Conservation (phyloP, 2,113 vertebrate species). For the Hippoglossus stenolepis region DNA sequence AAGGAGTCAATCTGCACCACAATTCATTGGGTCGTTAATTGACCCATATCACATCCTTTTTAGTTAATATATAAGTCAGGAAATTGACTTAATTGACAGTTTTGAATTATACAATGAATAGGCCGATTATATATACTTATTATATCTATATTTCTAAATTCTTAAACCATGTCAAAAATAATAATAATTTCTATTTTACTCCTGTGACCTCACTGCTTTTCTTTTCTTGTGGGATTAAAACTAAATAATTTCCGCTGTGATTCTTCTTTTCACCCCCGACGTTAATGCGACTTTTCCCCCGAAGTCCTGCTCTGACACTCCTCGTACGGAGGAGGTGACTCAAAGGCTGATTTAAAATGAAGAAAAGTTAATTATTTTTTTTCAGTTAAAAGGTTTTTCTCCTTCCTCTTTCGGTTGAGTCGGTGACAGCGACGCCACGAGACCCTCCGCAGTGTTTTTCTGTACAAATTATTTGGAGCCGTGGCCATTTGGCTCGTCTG, state of each 20-base stretch:
- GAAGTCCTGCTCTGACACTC: background rate
- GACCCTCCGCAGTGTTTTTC: conserved; percentile 17
- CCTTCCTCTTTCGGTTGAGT: background rate
- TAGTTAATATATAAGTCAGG: no score
- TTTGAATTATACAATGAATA: no score
- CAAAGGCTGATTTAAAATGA: conserved; percentile 47
- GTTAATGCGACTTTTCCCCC: conserved; percentile 4
- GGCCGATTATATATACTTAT: no score
- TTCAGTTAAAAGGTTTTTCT: conserved; percentile 10
- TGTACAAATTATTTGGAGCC: background rate
- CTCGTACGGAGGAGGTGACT: background rate
- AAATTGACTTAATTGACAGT: no score
- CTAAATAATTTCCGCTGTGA: background rate
- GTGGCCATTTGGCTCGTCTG: conserved; percentile 23
- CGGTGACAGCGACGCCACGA: background rate
- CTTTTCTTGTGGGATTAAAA: background rate
- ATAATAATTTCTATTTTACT: background rate
- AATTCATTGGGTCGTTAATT: no score
- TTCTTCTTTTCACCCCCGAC: background rate
- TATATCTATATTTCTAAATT: no score
- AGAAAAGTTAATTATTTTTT: conserved; percentile 45
- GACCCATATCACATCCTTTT: no score
- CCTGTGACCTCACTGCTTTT: background rate
- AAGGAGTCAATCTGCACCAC: no score
- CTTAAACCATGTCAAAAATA: no score